Evolutionary conservation across 2,888 invertebrate species (phyloP).

Genomic region (Periphyllus acericola): DNA sequence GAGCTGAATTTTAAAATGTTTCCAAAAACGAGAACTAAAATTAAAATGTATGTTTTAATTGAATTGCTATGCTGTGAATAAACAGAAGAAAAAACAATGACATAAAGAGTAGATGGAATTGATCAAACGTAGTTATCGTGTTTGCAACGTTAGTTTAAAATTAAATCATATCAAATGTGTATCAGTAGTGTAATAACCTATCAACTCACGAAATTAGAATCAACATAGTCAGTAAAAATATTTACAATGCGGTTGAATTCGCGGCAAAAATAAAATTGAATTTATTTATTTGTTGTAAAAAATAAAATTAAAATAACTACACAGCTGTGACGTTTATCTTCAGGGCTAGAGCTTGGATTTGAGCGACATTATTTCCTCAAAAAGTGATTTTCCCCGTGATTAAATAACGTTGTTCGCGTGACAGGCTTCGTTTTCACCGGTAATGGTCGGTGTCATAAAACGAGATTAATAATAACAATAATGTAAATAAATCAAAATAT

Average conservation of each 20-base stretch:
- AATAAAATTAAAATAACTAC: neutral
- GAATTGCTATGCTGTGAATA: too few relatives aligned
- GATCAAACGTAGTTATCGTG: neutral
- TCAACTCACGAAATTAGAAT: neutral
- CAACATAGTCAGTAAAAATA: neutral
- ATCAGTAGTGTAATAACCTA: neutral
- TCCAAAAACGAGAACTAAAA: too few relatives aligned
- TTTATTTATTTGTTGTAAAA: neutral
- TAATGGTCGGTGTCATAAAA: constrained; percentile 26
- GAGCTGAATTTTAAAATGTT: too few relatives aligned
- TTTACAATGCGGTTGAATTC: neutral
- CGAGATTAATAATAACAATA: constrained; percentile 26
- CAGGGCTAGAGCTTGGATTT: neutral
- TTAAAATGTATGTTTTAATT: too few relatives aligned
- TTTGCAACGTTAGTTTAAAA: neutral
- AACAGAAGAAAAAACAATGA: too few relatives aligned
- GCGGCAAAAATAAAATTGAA: neutral
- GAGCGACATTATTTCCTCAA: neutral
- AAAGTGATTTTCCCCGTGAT: constrained; percentile 1
- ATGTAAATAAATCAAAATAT: constrained; percentile 13
- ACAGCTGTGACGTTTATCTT: neutral
- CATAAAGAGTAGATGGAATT: neutral
- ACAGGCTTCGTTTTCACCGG: constrained; percentile 29
- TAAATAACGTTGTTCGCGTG: constrained; percentile 17
- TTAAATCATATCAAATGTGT: neutral